These are phyloP conservation scores for Brenthis hecate DNA, from an alignment of 2,888 invertebrate genomes.

Conservation along the genomic window DNA sequence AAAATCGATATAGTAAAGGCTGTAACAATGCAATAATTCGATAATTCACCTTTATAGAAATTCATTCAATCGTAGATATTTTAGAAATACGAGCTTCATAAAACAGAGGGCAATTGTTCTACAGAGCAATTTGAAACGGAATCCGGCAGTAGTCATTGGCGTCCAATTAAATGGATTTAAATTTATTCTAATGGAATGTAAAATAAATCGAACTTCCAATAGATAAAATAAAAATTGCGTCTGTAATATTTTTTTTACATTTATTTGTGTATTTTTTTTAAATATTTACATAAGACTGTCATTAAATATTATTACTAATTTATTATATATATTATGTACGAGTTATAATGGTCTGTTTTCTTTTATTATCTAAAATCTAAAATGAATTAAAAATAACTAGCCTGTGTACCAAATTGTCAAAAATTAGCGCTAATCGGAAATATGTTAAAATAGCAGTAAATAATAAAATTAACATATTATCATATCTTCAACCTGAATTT, in stretches of 20 bases:
- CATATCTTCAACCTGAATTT: too few relatives aligned
- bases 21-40: conserved; percentile 15
- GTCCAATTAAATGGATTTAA: conserved; percentile 36
- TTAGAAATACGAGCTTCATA: conserved; percentile 32
- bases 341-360: too few relatives aligned
- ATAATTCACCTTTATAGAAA: conserved; percentile 17
- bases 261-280: background rate
- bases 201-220: conserved; percentile 24
- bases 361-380: too few relatives aligned
- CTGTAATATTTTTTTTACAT: background rate
- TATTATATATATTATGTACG: too few relatives aligned
- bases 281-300: too few relatives aligned
- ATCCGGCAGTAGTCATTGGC: conserved; percentile 29
- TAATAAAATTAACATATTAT: too few relatives aligned
- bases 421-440: too few relatives aligned
- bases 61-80: conserved; percentile 22
- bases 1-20: too few relatives aligned
- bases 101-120: conserved; percentile 30
- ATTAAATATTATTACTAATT: too few relatives aligned
- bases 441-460: too few relatives aligned
- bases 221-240: conserved; percentile 9
- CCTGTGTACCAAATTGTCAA: too few relatives aligned
- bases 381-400: too few relatives aligned
- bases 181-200: conserved; percentile 33
- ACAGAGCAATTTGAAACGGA: conserved; percentile 36